Conservation (phyloP, 2,797 vertebrate genomes). For the Argyrosomus regius region DNA sequence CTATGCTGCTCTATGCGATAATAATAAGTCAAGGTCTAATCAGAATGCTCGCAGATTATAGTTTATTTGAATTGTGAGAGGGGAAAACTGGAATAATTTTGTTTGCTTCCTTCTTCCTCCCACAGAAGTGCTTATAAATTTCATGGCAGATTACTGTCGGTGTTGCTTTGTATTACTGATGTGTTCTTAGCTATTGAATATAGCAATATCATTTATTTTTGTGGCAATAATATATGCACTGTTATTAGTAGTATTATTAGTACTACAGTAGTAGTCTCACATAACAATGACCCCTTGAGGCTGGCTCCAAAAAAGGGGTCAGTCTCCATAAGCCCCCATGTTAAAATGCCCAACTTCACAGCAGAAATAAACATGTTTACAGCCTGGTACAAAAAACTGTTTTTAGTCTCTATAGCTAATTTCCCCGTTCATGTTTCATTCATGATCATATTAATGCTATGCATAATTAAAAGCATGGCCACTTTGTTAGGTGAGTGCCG, state of each 20-base stretch:
- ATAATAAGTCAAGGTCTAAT: conserved; percentile 60
- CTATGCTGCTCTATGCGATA: conserved; percentile 36
- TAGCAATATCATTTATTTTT: background rate
- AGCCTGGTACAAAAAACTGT: no score
- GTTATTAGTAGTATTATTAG: background rate
- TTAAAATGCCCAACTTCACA: no score
- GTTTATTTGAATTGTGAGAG: conserved; percentile 51
- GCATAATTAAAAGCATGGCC: no score
- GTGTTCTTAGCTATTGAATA: conserved; percentile 15
- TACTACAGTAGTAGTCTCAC: background rate
- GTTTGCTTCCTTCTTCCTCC: conserved; percentile 28
- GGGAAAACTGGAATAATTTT: conserved; percentile 21
- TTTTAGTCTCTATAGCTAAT: no score
- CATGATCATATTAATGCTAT: no score
- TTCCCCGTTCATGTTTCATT: no score
- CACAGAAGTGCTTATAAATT: conserved; percentile 28
- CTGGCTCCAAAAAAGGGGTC: no score
- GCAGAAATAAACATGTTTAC: no score
- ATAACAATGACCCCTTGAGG: background rate
- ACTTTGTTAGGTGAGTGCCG: no score
- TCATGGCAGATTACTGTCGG: conserved; percentile 31
- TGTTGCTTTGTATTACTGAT: conserved; percentile 11
- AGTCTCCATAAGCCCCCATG: no score
- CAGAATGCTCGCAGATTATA: conserved; percentile 58
- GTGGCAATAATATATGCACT: background rate